Evolutionary conservation across 2,888 invertebrate species (phyloP).

Genomic region (Philereme transversata): DNA sequence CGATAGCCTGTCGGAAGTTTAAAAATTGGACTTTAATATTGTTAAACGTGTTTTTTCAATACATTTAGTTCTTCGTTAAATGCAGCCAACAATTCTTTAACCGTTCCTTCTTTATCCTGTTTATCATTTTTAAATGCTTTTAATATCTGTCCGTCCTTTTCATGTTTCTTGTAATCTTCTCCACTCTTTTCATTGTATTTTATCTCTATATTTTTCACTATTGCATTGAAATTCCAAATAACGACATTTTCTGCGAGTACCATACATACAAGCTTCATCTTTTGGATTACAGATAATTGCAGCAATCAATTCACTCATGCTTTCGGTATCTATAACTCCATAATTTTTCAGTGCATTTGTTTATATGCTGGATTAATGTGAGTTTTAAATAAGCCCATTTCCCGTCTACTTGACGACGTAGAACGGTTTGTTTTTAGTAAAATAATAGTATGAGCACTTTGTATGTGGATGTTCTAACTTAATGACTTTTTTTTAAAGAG

Average conservation of each 20-base stretch:
- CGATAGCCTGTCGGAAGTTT: slow-evolving; percentile 2
- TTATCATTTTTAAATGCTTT: slow-evolving; percentile 7
- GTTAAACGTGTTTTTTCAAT: slow-evolving; percentile 23
- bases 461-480: slow-evolving; percentile 29
- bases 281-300: neutral
- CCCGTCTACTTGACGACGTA: slow-evolving; percentile 31
- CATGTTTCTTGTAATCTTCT: neutral
- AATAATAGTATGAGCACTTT: slow-evolving; percentile 35
- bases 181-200: slow-evolving; percentile 4
- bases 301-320: neutral
- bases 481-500: slow-evolving; percentile 30
- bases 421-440: slow-evolving; percentile 33
- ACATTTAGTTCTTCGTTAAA: slow-evolving; percentile 16
- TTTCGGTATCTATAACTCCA: neutral
- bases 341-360: neutral
- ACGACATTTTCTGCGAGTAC: slow-evolving; percentile 1
- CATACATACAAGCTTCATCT: neutral
- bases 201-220: neutral
- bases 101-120: slow-evolving; percentile 7
- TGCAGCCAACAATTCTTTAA: slow-evolving; percentile 4
- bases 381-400: slow-evolving; percentile 36
- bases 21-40: slow-evolving; percentile 19
- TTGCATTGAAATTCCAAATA: neutral
- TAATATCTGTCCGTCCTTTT: slow-evolving; percentile 3
- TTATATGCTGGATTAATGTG: slow-evolving; percentile 27